These are phyloP conservation scores for Microtus richardsoni DNA, from an alignment of 2,113 vertebrate genomes.

Conservation along the genomic window DNA sequence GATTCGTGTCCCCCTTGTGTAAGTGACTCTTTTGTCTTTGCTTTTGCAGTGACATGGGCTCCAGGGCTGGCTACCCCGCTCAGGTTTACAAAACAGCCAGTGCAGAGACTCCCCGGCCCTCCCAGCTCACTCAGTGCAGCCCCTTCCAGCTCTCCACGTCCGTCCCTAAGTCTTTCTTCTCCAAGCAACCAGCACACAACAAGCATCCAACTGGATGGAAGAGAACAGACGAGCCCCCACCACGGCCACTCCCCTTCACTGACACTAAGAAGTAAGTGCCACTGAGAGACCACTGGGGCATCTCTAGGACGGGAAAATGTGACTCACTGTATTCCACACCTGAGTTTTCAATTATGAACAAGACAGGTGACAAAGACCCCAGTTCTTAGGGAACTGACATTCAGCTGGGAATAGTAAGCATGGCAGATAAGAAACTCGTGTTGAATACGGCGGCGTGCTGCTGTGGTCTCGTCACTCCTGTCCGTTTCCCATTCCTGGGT, in stretches of 20 bases:
- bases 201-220: conserved; percentile 86
- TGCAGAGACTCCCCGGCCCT: conserved; percentile 83
- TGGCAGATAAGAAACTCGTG: not conserved
- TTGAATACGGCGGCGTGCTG: accelerated
- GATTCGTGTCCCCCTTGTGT: not conserved
- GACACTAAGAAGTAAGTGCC: conserved; percentile 86
- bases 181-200: conserved; percentile 85
- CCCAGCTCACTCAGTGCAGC: conserved; percentile 85
- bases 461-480: no score
- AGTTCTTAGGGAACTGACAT: not conserved
- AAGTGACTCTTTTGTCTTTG: not conserved
- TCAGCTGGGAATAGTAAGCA: not conserved
- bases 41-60: conserved; percentile 71
- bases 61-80: conserved; percentile 87
- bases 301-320: not conserved
- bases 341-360: not conserved
- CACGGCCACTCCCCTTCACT: conserved; percentile 78
- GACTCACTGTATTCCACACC: accelerated
- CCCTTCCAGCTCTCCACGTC: conserved; percentile 91
- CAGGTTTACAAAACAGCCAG: conserved; percentile 90
- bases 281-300: not conserved
- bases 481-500: not conserved
- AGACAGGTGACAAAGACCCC: not conserved
- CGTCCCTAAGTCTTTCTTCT: conserved; percentile 92
- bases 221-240: conserved; percentile 80